Conservation (phyloP, 2,113 vertebrate genomes). For the Ursus arctos region DNA sequence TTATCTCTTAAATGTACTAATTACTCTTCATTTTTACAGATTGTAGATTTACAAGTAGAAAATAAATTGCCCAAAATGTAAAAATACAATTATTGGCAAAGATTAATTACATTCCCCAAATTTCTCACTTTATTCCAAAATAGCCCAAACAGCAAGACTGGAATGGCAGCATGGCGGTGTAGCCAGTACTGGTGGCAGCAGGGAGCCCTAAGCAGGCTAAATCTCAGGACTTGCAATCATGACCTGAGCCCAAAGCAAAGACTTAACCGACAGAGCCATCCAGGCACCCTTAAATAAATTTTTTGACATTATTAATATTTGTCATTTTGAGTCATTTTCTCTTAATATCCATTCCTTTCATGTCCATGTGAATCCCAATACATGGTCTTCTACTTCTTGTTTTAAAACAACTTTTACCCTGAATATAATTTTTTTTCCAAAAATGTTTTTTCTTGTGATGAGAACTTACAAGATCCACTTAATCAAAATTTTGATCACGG, state of each 20-base stretch:
- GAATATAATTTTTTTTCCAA: background rate
- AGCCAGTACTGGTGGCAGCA: background rate
- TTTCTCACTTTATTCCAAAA: background rate
- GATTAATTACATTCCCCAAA: background rate
- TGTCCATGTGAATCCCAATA: background rate
- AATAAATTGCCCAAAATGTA: background rate
- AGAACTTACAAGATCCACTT: background rate
- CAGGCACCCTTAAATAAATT: background rate
- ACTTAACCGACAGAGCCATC: background rate
- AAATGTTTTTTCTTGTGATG: background rate
- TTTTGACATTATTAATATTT: background rate
- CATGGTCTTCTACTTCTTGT: background rate
- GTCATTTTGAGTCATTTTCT: background rate
- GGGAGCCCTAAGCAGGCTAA: background rate
- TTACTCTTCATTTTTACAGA: background rate
- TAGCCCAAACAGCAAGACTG: background rate
- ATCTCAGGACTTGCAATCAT: background rate
- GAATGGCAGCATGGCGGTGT: rapidly evolving
- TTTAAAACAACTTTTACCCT: background rate
- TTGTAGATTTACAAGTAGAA: background rate
- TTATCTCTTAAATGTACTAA: background rate
- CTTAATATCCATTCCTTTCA: background rate
- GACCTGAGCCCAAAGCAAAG: background rate
- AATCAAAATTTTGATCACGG: background rate
- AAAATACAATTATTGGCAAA: background rate